Evolutionary conservation across 37 sponge, comb jelly and placozoan species (phyloP), one percentile per base, ranked within the genome.

Genomic region (Ianthella basta): DNA sequence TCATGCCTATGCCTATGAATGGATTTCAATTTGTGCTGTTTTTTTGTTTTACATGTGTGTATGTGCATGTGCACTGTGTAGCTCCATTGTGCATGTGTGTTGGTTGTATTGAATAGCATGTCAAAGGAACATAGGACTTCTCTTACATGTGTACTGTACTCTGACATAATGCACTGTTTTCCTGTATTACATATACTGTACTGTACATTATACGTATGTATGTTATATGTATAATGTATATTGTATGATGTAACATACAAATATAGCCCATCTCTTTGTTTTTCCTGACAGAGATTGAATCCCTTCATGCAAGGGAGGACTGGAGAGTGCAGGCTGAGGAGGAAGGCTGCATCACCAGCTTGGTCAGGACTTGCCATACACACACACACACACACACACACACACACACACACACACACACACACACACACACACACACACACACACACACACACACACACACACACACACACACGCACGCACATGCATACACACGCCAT

Each of bases 301-400:
- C 60, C 18, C 88, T 97, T 53, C 87, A 91, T 63, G 90, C 85
- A 72, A 34, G 97, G 10, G 94, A 97, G 72, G 91, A 97, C 72
- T 97, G 97, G 97, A 68, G 80, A 74, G 83, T 91, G 65, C 95
- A 94, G 30, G 87, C 87, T 21, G 97, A 97, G 64, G 97, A 94
- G 64, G 84, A 92, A 21, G 92, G 92, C 2, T 74, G 84, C 68
- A 87, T 97, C 38, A 94, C 97, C 59, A 92, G 91, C 55, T 80
- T 97, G 44, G 89, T 89, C 16, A 67, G 89, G 16, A n/a, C 27
- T 72, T n/a, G 69, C 27, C 30, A 25, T 67, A 15, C 19, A 21
- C 70, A 68, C 14, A n/a, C 33, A 68, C 70, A 68, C 33, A 23
- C 32, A 68, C 25, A n/a, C n/a, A n/a, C n/a, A n/a, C n/a, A n/a